Evolutionary conservation across 2,888 invertebrate genomes (phyloP), one percentile per base, ranked within the genome.

Genomic region (Steromphala cineraria): DNA sequence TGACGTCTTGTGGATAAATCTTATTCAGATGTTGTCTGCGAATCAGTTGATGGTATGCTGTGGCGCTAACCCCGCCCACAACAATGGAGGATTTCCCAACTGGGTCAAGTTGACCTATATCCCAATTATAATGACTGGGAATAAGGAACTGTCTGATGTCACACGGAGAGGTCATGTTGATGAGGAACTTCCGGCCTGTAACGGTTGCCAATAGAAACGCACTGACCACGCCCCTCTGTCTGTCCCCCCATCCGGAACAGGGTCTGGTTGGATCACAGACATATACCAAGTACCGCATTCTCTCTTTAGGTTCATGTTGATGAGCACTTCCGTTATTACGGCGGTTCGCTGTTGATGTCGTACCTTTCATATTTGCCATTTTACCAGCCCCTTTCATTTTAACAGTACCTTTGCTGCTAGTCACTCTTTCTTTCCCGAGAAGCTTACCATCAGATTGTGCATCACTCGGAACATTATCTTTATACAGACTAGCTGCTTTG

Each of bases 191-290:
- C 19, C 79, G 31, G 17, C 40, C 36, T 2, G 74, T 75, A 5
- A 81, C 46, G 67, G 21, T 17, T 62, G 81, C 56, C 24, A 81
- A 28, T 3, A 81, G 67, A 31, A 53, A 81, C 7, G 75, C 75
- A 10, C 53, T 40, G 13, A 81, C 79, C 24, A 81, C 13, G 5
- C 81, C 81, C 24, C 75, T 74, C 46, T 81, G 79, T 36, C 81
- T 52, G 75, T 81, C 81, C 17, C 74, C 81, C 79, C 79, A 81
- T 3, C 81, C 81, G 0, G 75, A 75, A 36, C 81, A 81, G n/a
- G 76, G 55, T 7, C 36, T 31, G 4, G 17, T 24, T 2, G 31
- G 8, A 24, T 76, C 76, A 55, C 76, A 76, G 17, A 53, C 2
- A 76, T 53, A 19, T 19, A 76, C 31, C 17, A 76, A 17, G 8